Evolutionary conservation across 2,113 vertebrate species (phyloP), one percentile per base, ranked within the genome.

Genomic region (Thamnophis sirtalis): DNA sequence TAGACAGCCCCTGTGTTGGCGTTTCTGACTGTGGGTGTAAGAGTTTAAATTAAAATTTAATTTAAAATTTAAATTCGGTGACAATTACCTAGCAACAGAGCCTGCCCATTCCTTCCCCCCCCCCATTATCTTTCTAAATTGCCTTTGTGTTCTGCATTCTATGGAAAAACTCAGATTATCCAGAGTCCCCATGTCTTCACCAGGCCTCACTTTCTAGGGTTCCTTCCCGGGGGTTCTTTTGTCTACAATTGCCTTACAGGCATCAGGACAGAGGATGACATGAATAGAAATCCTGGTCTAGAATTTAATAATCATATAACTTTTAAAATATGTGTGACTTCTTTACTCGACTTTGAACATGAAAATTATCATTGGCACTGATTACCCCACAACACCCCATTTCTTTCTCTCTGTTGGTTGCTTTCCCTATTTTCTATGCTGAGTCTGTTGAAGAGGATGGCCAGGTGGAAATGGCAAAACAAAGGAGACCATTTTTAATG

Each of bases 11-110:
- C 60, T 55, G 88, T 63, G 50, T 85, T 91, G 55, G 68, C 51
- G 56, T 89, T 88, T 84, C 90, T 91, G 93, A 89, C 93, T 93
- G 90, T 86, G 90, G 87, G 55, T 84, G 56, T 86, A 86, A 26
- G 26, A 50, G 92, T 89, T 91, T 91, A 89, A 89, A 91, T 86
- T 89, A 86, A 91, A 80, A 80, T 80, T 80, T 80, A 80, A 80
- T 80, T 80, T 80, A 43, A 80, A 80, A 90, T 80, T 55, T 38
- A 21, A 38, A 51, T 33, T 55, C n/a, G 56, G 50, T 89, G 90
- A 89, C 56, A 85, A 89, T 91, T 93, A 86, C 90, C 54, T 91
- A 91, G 92, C 92, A 93, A 86, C 92, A 84, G 22, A 93, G 87
- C 86, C 73, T 85, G 49, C 55, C 55, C 80, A 55, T 90, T 84